Percentiles rank a stretch among this genome's conserved stretches.
Conservation (phyloP, 2,113 vertebrate species). For the Petrocephalus zakoni region DNA sequence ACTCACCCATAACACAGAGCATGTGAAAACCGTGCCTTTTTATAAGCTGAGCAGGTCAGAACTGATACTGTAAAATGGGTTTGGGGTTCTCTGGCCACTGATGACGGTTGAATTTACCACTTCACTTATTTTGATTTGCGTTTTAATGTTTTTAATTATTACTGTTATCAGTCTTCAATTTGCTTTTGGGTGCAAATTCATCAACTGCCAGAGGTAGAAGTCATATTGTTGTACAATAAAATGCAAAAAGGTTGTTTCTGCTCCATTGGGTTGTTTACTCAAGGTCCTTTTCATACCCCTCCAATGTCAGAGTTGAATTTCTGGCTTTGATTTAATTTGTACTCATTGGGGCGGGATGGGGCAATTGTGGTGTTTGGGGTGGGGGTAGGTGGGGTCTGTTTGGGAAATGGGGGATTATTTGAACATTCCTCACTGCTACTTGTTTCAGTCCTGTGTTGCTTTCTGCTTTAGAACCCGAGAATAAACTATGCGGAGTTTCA, state of each 20-base stretch:
- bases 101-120: not conserved
- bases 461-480: conserved; percentile 67
- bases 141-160: not conserved
- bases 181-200: not conserved
- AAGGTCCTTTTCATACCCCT: not conserved
- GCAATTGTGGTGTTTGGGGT: conserved; percentile 11
- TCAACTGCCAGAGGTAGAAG: not conserved
- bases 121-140: not conserved
- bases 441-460: conserved; percentile 68
- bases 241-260: conserved; percentile 28
- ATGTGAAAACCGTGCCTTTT: conserved; percentile 70
- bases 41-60: conserved; percentile 58
- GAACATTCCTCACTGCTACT: conserved; percentile 71
- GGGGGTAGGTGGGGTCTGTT: not conserved
- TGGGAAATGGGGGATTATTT: conserved; percentile 49
- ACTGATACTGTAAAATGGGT: not conserved
- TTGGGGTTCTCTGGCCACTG: not conserved
- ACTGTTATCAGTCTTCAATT: not conserved
- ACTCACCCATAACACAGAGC: conserved; percentile 49
- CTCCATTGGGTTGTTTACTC: conserved; percentile 31
- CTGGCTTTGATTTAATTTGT: conserved; percentile 23
- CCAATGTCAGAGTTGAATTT: not conserved
- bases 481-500: conserved; percentile 67
- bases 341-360: conserved; percentile 36
- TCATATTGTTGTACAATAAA: not conserved